Base-by-base conservation (phyloP, 2,888 invertebrate species). In the Pachliopta kotzebuea region DNA sequence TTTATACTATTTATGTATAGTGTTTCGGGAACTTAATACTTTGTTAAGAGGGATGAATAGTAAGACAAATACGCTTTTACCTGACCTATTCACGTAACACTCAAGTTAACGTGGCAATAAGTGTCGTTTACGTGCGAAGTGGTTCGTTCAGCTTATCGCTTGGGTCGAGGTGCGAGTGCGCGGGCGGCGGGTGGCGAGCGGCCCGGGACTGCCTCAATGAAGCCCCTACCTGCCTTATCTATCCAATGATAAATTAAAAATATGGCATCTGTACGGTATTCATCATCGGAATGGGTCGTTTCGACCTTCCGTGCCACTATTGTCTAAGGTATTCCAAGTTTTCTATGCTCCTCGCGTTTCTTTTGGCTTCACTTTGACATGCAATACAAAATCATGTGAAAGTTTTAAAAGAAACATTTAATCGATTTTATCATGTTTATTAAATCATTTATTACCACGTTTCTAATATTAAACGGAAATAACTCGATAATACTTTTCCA, bases 221-320 rank as follows among this genome's bases (percentile, higher is more conserved):
- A 86, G 79, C 80, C 76, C 74, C 84, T 88, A 90, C 89, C 89
- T 88, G 90, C 84, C 83, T 83, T 84, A 88, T 86, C 85, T 85
- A 83, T 80, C 76, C 81, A 75, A 87, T 87, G 84, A 90, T 90
- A 90, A 90, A 90, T 90, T 90, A 88, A 82, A 88, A 90, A 89
- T 90, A 90, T 90, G 90, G 80, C 88, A 82, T 83, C 81, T 78
- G 75, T 76, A 77, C 81, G 72, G 83, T 84, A 90, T 90, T 89
- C 86, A 90, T 90, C 89, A 89, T 88, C 82, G 73, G 74, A 82
- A 81, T 80, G 81, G 84, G 81, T 80, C 85, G 83, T 81, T 82
- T 77, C 74, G 74, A 70, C 73, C 54, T 64, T 63, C 64, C 69
- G 20, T 55, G 49, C 67, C 69, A 70, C 74, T 72, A 75, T 84